Percentiles rank a stretch among this genome's conserved stretches.
Conservation (phyloP, 2,113 vertebrate genomes). For the Sinocyclocheilus anophthalmus region DNA sequence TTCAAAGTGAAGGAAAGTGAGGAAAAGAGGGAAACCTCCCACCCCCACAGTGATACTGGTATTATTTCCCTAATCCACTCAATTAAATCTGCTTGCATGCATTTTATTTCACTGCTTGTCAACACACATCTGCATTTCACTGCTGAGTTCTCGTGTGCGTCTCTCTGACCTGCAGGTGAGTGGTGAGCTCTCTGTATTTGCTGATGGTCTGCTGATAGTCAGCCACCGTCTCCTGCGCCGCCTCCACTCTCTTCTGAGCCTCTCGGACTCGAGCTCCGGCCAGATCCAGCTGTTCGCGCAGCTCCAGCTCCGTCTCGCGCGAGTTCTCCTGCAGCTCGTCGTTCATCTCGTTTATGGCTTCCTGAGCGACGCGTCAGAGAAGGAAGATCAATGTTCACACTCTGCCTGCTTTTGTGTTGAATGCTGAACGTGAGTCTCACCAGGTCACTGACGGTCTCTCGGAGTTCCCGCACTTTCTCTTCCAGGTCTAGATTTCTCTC, state of each 20-base stretch:
- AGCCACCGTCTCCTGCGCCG: slow-evolving; percentile 91
- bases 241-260: slow-evolving; percentile 90
- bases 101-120: neutral
- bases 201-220: slow-evolving; percentile 97
- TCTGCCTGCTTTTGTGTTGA: neutral
- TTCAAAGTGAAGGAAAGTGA: no score
- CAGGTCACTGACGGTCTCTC: slow-evolving; percentile 77
- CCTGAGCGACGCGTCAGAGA: slow-evolving; percentile 69
- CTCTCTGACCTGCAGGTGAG: slow-evolving; percentile 84
- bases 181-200: slow-evolving; percentile 92
- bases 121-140: neutral
- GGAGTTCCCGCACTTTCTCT: slow-evolving; percentile 92
- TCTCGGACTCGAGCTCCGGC: slow-evolving; percentile 80
- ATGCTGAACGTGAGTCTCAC: slow-evolving; percentile 50
- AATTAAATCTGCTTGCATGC: no score
- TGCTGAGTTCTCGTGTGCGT: no score
- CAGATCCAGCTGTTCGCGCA: slow-evolving; percentile 96
- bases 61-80: no score
- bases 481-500: slow-evolving; percentile 95
- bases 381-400: neutral
- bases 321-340: slow-evolving; percentile 97
- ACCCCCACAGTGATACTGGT: no score
- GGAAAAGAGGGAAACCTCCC: no score
- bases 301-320: slow-evolving; percentile 93
- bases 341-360: slow-evolving; percentile 98